Percentiles rank a stretch among this genome's conserved stretches.
These are phyloP conservation scores for Triops longicaudatus DNA, from an alignment of 1,140 invertebrate species.

Conservation along the genomic window DNA sequence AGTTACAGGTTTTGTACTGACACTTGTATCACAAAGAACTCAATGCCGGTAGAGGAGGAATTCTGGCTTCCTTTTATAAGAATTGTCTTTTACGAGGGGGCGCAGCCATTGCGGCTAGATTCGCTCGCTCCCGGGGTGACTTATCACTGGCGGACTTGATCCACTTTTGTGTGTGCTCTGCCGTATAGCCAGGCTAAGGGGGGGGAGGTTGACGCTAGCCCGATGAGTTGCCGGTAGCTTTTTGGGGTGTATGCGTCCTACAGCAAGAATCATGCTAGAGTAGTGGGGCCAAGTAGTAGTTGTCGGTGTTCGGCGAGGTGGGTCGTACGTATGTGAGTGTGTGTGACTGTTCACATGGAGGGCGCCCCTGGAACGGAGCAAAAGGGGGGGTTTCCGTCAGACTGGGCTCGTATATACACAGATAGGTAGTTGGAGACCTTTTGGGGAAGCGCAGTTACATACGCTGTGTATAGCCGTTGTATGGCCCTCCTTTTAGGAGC, in stretches of 20 bases:
- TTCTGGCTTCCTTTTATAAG: neutral
- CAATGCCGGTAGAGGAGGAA: neutral
- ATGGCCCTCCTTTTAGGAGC: neutral
- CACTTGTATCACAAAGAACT: neutral
- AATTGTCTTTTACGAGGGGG: neutral
- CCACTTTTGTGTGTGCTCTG: neutral
- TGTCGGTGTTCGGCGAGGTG: neutral
- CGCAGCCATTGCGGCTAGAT: slow-evolving; percentile 6
- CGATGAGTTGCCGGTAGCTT: neutral
- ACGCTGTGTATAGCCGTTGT: neutral
- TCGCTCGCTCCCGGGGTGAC: neutral
- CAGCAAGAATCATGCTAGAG: neutral
- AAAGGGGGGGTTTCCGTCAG: neutral
- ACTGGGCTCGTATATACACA: neutral
- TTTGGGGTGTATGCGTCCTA: neutral
- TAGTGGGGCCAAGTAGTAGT: neutral
- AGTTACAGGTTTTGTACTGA: too few species aligned
- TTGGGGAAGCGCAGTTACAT: neutral
- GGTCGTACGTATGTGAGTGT: neutral
- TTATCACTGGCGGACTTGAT: slow-evolving; percentile 9
- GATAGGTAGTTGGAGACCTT: neutral
- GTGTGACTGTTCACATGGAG: neutral
- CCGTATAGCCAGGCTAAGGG: too few species aligned
- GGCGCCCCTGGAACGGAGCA: neutral
- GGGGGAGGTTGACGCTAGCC: neutral